Evolutionary conservation across 2,888 invertebrate species (phyloP).

Genomic region (Agriopis marginaria): DNA sequence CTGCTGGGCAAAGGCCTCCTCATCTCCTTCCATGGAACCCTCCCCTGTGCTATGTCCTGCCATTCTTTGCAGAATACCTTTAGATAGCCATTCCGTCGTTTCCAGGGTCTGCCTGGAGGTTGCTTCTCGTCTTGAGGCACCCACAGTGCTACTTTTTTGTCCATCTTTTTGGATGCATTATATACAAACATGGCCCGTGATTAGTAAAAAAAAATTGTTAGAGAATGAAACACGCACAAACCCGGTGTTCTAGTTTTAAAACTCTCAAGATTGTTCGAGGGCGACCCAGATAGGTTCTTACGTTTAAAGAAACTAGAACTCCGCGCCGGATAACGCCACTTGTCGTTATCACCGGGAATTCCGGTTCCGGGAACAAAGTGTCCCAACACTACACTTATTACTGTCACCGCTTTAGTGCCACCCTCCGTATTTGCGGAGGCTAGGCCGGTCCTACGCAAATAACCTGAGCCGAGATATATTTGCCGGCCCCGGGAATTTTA

Average conservation of each 20-base stretch:
- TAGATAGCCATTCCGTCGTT: too few species aligned
- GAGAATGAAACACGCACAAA: neutral
- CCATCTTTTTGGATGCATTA: too few species aligned
- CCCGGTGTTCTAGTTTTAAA: neutral
- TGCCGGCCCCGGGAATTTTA: constrained; percentile 52
- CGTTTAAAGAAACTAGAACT: constrained; percentile 20
- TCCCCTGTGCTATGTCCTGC: too few species aligned
- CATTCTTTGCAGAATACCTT: too few species aligned
- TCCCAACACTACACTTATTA: constrained; percentile 33
- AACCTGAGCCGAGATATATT: constrained; percentile 54
- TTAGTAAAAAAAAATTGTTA: neutral
- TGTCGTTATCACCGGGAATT: constrained; percentile 23
- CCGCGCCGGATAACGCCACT: constrained; percentile 26
- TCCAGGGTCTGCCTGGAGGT: too few species aligned
- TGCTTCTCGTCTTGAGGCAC: too few species aligned
- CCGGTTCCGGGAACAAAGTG: constrained; percentile 28
- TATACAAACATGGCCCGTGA: too few species aligned
- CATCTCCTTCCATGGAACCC: too few species aligned
- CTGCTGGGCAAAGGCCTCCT: too few species aligned
- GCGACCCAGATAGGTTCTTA: constrained; percentile 14
- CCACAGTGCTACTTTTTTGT: too few species aligned
- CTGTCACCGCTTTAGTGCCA: constrained; percentile 22
- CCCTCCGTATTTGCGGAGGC: constrained; percentile 50
- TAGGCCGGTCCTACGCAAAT: constrained; percentile 62
- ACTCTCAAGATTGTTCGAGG: constrained; percentile 3